Evolutionary conservation across 2,113 vertebrate species (phyloP).

Genomic region (Panthera tigris): DNA sequence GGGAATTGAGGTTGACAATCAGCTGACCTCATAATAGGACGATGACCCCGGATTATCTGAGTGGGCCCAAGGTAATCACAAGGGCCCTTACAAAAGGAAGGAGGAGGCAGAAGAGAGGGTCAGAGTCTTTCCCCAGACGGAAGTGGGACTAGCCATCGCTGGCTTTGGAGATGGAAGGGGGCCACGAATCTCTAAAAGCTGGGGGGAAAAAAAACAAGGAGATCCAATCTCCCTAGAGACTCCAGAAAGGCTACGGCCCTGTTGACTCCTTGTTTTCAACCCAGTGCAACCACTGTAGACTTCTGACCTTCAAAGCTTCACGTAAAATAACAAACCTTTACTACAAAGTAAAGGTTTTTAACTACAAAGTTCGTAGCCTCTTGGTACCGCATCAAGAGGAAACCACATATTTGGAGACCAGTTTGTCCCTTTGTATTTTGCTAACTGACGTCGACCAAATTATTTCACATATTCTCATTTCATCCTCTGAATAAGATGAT

Average conservation of each 20-base stretch:
- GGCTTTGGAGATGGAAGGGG: background rate
- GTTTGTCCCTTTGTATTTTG: background rate
- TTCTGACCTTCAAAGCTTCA: background rate
- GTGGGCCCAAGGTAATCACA: background rate
- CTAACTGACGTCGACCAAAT: background rate
- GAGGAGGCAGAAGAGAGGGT: background rate
- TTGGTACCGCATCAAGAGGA: background rate
- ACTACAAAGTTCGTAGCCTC: no score
- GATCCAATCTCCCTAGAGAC: background rate
- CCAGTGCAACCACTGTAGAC: background rate
- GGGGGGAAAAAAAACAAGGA: no score
- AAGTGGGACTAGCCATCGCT: background rate
- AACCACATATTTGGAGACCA: background rate
- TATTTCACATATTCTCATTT: accelerated
- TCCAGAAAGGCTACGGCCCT: background rate
- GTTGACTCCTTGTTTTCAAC: background rate
- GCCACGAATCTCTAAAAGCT: background rate
- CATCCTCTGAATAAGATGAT: background rate
- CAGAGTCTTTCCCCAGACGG: no score
- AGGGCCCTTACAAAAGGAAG: background rate
- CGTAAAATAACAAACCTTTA: no score
- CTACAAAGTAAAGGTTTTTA: no score
- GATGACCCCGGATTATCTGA: background rate
- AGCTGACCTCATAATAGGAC: background rate
- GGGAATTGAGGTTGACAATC: no score